Conservation (phyloP, 2,113 vertebrate species). For the Equus quagga region DNA sequence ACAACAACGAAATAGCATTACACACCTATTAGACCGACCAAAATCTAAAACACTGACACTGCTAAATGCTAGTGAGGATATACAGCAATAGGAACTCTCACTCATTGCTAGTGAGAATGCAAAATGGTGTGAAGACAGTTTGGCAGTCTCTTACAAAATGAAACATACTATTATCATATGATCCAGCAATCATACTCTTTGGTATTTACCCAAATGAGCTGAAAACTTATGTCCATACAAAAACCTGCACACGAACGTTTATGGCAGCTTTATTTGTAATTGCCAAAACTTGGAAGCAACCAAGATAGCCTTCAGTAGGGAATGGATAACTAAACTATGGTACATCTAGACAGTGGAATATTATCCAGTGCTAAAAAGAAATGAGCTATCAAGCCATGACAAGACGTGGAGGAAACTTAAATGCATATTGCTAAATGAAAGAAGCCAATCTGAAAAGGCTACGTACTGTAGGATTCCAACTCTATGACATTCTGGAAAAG, state of each 20-base stretch:
- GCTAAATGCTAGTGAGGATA: neutral
- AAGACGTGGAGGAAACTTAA: neutral
- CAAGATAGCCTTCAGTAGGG: neutral
- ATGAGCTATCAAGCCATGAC: neutral
- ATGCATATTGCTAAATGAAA: neutral
- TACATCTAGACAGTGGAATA: neutral
- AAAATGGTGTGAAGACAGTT: neutral
- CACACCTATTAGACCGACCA: neutral
- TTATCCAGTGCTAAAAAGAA: neutral
- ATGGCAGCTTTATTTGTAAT: neutral
- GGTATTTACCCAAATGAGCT: neutral
- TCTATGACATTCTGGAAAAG: neutral
- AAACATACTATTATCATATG: neutral
- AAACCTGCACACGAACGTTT: neutral
- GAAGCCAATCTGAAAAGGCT: neutral
- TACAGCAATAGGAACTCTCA: neutral
- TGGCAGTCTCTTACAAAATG: neutral
- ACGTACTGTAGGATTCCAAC: neutral
- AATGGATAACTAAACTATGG: neutral
- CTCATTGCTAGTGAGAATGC: neutral
- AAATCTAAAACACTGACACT: neutral
- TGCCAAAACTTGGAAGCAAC: neutral
- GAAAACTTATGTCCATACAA: neutral
- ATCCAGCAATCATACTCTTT: neutral
- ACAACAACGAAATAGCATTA: neutral